Evolutionary conservation across 2,888 invertebrate genomes (phyloP).

Genomic region (Erebia epiphron): DNA sequence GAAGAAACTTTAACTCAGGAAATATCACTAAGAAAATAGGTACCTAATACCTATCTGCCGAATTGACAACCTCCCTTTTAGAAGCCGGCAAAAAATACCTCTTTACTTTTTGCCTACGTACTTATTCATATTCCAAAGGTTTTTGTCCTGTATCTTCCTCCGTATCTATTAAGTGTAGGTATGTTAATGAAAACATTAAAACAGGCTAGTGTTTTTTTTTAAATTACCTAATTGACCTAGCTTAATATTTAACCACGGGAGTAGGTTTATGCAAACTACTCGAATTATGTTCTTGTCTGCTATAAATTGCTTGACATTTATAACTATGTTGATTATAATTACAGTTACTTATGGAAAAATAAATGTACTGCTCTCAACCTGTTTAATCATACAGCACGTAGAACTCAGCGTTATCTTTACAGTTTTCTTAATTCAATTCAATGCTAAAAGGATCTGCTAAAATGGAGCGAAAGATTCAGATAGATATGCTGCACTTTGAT

Average conservation of each 20-base stretch:
- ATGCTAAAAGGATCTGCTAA: conserved; percentile 8
- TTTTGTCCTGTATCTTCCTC: no score
- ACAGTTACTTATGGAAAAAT: not conserved
- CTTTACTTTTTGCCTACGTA: no score
- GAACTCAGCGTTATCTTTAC: conserved; percentile 1
- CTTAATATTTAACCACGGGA: not conserved
- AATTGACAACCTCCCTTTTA: no score
- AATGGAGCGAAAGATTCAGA: conserved; percentile 37
- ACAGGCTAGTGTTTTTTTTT: not conserved
- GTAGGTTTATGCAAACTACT: not conserved
- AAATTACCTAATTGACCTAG: not conserved
- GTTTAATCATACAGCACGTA: not conserved
- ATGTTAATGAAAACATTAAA: no score
- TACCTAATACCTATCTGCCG: no score
- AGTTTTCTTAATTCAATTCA: not conserved
- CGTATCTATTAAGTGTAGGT: no score
- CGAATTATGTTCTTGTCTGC: not conserved
- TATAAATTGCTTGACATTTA: conserved; percentile 14
- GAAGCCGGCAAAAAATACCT: no score
- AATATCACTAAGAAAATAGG: no score
- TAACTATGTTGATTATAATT: conserved; percentile 3
- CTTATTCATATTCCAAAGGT: no score
- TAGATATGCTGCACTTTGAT: conserved; percentile 34
- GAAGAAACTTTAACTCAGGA: no score
- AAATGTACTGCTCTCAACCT: not conserved